Base-by-base conservation (phyloP, 2,797 vertebrate species). In the Caiman crocodilus region DNA sequence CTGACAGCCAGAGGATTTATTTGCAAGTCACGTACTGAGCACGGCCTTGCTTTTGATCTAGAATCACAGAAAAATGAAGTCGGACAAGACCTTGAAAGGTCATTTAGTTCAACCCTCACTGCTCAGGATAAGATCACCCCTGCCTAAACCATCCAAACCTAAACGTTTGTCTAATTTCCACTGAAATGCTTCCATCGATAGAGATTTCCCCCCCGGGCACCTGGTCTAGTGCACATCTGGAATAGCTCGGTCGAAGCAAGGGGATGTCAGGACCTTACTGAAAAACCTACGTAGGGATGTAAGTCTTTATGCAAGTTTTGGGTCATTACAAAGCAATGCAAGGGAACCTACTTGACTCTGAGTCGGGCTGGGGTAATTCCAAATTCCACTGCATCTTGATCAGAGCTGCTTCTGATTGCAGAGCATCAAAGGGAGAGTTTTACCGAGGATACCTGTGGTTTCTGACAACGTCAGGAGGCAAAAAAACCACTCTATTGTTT, bases 401-500 rank as follows among this genome's bases (percentile, higher is more conserved):
- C 77, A 90, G 83, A 94, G 60, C 60, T 32, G 63, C 76, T 93
- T 90, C 25, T 85, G 85, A 91, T 28, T 15, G 87, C 82, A 82
- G 75, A 90, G 74, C 82, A 94, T 90, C 90, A 94, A 91, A 96
- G 81, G 58, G 86, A 94, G 76, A 92, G 75, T 71, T 76, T 80
- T 57, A 60, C 20, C 13, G 28, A 91, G 61, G 4, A 32, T 30
- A 74, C 13, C 79, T 90, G 88, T 89, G 93, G 75, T 91, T 96
- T 96, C 59, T 92, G 63, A 60, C 55, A 30, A 57, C 35, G 30
- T 93, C 89, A 86, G 55, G 35, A 76, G 55, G 76, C 78, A 88
- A 80, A 94, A 94, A 69, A 50, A 50, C 3, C 26, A 14, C 2
- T 8, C 42, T 21, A 81, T 69, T 92, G 86, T 88, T 85, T 89